Evolutionary conservation across 2,113 vertebrate genomes (phyloP).

Genomic region (Carassius auratus): DNA sequence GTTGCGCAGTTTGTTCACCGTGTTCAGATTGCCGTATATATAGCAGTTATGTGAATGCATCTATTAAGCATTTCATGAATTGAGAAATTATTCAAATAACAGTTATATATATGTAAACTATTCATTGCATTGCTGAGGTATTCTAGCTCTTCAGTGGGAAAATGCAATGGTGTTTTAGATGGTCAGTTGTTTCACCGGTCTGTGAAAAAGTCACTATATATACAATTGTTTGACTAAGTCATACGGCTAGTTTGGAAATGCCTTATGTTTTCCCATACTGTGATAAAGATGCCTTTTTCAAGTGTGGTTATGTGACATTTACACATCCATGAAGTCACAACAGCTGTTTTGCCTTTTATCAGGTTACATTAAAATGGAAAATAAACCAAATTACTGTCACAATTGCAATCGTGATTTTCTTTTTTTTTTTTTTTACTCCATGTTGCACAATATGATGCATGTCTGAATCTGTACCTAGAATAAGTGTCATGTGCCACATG

Average conservation of each 20-base stretch:
- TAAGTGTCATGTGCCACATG: not conserved
- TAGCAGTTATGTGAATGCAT: conserved; percentile 43
- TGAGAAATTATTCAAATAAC: conserved; percentile 26
- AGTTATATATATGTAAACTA: conserved; percentile 26
- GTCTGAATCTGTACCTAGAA: not conserved
- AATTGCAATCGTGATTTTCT: not conserved
- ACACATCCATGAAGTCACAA: conserved; percentile 51
- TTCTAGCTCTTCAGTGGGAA: conserved; percentile 22
- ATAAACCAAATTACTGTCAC: conserved; percentile 60
- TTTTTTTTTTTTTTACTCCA: not conserved
- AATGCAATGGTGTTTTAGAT: conserved; percentile 32
- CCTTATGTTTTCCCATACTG: conserved; percentile 59
- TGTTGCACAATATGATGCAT: not conserved
- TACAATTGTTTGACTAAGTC: conserved; percentile 58
- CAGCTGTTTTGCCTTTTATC: conserved; percentile 60
- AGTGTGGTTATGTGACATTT: conserved; percentile 56
- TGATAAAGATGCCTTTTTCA: conserved; percentile 59
- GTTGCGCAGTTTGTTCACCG: conserved; percentile 10
- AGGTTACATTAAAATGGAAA: conserved; percentile 59
- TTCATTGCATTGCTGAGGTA: conserved; percentile 43
- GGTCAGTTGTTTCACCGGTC: conserved; percentile 35
- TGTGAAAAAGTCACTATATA: conserved; percentile 30
- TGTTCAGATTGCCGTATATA: conserved; percentile 28
- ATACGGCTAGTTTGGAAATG: conserved; percentile 56
- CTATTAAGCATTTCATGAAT: conserved; percentile 47